Base-by-base conservation (phyloP, 2,113 vertebrate genomes). In the Eira barbara region DNA sequence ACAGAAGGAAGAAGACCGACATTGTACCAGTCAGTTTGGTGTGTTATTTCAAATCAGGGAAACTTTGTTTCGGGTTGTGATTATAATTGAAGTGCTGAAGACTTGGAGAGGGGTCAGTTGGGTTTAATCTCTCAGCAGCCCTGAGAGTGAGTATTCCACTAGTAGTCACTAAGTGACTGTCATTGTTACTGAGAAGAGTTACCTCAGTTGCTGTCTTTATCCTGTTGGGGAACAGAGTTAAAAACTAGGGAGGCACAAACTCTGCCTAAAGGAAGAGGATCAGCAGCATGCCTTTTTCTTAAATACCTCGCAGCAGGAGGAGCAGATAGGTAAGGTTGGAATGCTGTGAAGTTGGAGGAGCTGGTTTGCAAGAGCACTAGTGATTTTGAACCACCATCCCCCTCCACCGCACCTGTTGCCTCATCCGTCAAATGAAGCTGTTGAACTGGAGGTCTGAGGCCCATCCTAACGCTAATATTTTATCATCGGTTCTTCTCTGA, bases 21-120 rank as follows among this genome's bases (percentile, higher is more conserved):
- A 73, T 85, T 59, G 12, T 89, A 31, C n/a, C 45, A 52, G n/a
- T 91, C 79, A 63, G 39, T 87, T 61, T 39, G 36, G 15, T 92
- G 0, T 94, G 63, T 55, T 81, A 81, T 80, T 94, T 92, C 69
- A 92, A 84, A 96, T 78, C 71, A 67, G 29, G 83, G 65, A 85
- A 87, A 73, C 88, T 96, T 90, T 83, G 74, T 87, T 59, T 84
- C 73, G 52, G 76, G 21, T 65, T 85, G 59, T 90, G 92, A 94
- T 98, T 76, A 47, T 96, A 92, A 92, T 21, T 73, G 63, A 87
- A 97, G 76, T 49, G 59, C 80, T 47, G 36, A 47, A 92, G 80
- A 55, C 45, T 34, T 25, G 1, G 25, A 27, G 57, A 95, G 81
- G 59, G 73, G 13, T 73, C 78, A 79, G 29, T 85, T 86, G 71